Conservation (phyloP, 2,797 vertebrate genomes). For the Sternarchorhynchus goeldii region DNA sequence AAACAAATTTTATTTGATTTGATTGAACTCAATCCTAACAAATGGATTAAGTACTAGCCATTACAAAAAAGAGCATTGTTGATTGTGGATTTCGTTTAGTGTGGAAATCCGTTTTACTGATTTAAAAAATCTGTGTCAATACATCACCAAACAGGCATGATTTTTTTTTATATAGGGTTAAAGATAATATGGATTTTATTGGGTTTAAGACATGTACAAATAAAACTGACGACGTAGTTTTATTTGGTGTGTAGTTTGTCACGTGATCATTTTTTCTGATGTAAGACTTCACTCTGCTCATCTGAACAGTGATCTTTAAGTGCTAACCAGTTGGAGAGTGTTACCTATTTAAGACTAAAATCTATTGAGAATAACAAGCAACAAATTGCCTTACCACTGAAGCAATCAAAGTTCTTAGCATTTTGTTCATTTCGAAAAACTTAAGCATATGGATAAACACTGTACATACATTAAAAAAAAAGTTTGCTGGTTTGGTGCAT, state of each 20-base stretch:
- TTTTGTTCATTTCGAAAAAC: background rate
- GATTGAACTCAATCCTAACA: background rate
- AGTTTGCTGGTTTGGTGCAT: background rate
- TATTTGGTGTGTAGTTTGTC: too few relatives aligned
- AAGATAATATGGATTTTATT: background rate
- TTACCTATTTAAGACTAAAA: too few relatives aligned
- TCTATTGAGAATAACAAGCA: too few relatives aligned
- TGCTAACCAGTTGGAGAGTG: background rate
- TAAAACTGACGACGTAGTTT: background rate
- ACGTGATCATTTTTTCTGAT: background rate
- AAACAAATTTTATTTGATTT: constrained; percentile 4
- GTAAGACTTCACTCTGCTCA: background rate
- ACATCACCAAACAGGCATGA: background rate
- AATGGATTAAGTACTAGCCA: background rate
- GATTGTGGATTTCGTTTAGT: too few relatives aligned
- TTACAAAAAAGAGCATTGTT: background rate
- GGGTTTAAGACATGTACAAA: background rate
- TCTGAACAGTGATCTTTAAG: background rate
- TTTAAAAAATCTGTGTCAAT: background rate
- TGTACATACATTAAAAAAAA: background rate
- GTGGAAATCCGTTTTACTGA: too few relatives aligned
- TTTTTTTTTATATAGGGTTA: background rate
- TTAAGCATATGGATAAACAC: background rate
- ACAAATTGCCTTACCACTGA: too few relatives aligned
- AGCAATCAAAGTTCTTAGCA: too few relatives aligned